Percentiles rank a stretch among this genome's conserved stretches.
These are phyloP conservation scores for Ceratitis capitata DNA, from an alignment of 1,140 invertebrate species.

Conservation along the genomic window DNA sequence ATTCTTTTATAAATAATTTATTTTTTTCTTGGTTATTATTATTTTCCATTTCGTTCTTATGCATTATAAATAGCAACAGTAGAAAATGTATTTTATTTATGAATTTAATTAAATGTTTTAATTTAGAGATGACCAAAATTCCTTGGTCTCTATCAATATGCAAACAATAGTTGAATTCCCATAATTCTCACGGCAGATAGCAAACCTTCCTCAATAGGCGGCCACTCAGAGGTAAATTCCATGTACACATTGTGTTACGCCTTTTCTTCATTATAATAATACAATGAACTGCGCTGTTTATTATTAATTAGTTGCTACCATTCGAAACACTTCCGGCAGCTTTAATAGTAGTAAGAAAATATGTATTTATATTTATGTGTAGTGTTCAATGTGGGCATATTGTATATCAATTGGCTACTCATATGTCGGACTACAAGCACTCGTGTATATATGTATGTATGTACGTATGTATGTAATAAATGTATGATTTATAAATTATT, in stretches of 20 bases:
- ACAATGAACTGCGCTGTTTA: not conserved
- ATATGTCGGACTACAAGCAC: no score
- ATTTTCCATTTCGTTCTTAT: no score
- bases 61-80: no score
- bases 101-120: no score
- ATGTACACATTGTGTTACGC: not conserved
- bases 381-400: not conserved
- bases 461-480: no score
- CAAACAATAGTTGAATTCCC: not conserved
- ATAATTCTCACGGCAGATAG: not conserved
- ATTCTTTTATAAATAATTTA: no score
- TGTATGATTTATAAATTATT: not conserved
- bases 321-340: not conserved
- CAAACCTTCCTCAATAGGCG: not conserved
- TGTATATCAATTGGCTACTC: not conserved
- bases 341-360: not conserved
- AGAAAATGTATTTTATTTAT: no score
- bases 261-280: not conserved
- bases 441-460: no score
- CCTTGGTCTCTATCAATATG: not conserved
- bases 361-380: no score
- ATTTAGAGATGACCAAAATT: not conserved
- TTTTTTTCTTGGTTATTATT: no score
- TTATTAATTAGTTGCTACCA: not conserved
- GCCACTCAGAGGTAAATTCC: not conserved